Conservation (phyloP, 1,140 invertebrate genomes). For the Orchestia grillus region DNA sequence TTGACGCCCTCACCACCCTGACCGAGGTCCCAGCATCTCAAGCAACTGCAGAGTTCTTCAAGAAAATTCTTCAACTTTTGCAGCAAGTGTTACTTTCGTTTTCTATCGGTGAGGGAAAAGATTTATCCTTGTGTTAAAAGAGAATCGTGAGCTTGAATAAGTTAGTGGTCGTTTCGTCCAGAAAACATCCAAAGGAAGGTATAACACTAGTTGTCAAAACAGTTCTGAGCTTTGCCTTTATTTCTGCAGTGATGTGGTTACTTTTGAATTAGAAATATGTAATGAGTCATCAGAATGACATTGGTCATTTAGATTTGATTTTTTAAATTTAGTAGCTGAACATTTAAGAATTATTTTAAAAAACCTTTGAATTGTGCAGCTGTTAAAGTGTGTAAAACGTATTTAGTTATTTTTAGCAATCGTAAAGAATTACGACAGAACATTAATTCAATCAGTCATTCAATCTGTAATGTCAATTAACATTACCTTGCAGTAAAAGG, state of each 20-base stretch:
- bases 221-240: neutral
- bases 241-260: neutral
- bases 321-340: too few relatives aligned
- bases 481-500: too few relatives aligned
- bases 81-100: neutral
- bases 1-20: neutral
- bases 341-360: too few relatives aligned
- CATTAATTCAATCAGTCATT: too few relatives aligned
- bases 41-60: neutral
- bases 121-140: neutral
- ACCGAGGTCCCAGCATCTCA: neutral
- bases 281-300: too few relatives aligned
- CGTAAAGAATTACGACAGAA: too few relatives aligned
- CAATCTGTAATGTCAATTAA: too few relatives aligned
- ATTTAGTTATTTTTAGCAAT: too few relatives aligned
- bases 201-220: neutral
- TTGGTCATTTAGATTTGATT: too few relatives aligned
- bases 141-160: neutral
- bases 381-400: too few relatives aligned
- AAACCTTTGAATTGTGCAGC: too few relatives aligned
- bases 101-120: neutral
- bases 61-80: neutral
- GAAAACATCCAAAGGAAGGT: neutral
- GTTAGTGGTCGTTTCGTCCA: neutral
- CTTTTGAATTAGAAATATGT: too few relatives aligned